phyloP scores from a whole-genome alignment of 2,113 vertebrate genomes.

The Thalassarche chlororhynchos region DNA sequence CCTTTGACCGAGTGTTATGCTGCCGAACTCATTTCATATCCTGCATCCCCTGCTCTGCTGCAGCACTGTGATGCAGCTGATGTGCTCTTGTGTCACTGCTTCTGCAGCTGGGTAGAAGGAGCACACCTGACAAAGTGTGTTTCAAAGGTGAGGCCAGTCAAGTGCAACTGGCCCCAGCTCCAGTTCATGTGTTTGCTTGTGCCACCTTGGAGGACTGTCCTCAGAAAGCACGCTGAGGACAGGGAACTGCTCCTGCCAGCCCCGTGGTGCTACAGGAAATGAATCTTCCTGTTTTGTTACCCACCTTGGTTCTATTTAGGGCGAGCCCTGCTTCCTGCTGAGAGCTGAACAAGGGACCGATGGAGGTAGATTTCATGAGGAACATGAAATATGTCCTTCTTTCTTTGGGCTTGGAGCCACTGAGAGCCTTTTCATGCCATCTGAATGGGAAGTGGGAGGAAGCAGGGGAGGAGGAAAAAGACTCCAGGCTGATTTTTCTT shows the following conservation, averaged over 20 bases:
- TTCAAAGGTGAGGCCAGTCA: neutral
- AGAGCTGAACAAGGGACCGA: neutral
- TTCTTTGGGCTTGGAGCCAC: neutral
- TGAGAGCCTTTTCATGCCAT: neutral
- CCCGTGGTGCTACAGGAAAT: conserved; percentile 1
- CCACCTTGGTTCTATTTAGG: conserved; percentile 12
- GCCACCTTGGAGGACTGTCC: neutral
- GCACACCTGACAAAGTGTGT: neutral
- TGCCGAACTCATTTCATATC: neutral
- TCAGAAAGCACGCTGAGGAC: neutral
- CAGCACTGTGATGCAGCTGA: neutral
- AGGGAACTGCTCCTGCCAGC: neutral
- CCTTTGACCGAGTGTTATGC: neutral
- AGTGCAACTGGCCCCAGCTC: neutral
- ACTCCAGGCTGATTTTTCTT: conserved; percentile 6
- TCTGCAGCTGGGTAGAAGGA: neutral
- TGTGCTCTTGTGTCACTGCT: neutral
- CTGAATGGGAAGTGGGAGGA: neutral
- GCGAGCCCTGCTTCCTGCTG: conserved; percentile 12
- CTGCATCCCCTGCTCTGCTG: neutral
- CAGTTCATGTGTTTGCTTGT: neutral
- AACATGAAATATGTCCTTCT: neutral
- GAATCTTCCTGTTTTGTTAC: conserved; percentile 56
- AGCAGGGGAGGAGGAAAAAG: neutral
- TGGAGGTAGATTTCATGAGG: neutral